These are phyloP conservation scores for Acronicta aceris DNA, from an alignment of 2,888 invertebrate genomes.

Conservation along the genomic window DNA sequence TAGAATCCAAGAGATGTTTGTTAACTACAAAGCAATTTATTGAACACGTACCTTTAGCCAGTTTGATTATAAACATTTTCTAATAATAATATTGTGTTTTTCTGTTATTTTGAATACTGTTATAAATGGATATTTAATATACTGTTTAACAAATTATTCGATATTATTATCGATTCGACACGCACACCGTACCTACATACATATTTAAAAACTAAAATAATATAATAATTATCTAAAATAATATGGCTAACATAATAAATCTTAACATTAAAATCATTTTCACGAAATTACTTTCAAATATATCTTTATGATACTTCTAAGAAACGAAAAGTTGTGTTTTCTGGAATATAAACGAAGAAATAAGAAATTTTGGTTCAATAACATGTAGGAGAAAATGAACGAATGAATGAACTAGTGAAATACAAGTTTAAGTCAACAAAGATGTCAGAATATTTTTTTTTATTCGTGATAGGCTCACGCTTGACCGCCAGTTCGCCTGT, in stretches of 20 bases:
- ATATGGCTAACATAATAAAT: conserved; percentile 44
- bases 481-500: too few relatives aligned
- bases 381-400: too few relatives aligned
- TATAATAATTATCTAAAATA: conserved; percentile 49
- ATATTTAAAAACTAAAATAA: conserved; percentile 29
- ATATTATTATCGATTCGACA: conserved; percentile 23
- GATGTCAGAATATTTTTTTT: too few relatives aligned
- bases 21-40: too few relatives aligned
- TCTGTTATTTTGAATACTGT: conserved; percentile 15
- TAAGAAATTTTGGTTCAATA: background rate
- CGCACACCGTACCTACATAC: conserved; percentile 5
- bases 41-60: too few relatives aligned
- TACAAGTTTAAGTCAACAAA: too few relatives aligned
- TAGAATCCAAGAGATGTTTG: too few relatives aligned
- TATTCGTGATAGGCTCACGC: too few relatives aligned
- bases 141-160: conserved; percentile 11
- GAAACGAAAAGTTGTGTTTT: too few relatives aligned
- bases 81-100: background rate
- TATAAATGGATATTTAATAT: conserved; percentile 11
- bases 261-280: conserved; percentile 34
- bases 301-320: background rate
- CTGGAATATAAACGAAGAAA: background rate
- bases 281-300: conserved; percentile 3
- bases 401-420: too few relatives aligned
- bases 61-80: too few relatives aligned